Conservation (phyloP, 1,140 invertebrate species). For the Heliothis virescens region DNA sequence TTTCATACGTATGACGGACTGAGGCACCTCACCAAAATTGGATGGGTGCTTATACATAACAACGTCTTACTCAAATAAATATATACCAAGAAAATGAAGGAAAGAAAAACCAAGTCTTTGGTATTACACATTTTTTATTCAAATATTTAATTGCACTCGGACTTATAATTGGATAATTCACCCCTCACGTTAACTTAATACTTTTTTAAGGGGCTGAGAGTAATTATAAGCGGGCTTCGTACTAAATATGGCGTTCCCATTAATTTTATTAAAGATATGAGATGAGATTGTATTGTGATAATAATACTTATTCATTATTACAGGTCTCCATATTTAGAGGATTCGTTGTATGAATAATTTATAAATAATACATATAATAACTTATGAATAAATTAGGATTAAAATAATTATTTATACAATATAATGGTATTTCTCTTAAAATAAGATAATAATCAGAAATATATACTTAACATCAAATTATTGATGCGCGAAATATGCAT, state of each 20-base stretch:
- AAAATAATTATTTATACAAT: too few relatives aligned
- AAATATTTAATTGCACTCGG: background rate
- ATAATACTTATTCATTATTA: too few relatives aligned
- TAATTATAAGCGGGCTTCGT: background rate
- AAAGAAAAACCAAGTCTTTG: background rate
- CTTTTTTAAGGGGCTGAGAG: background rate
- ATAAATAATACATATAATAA: too few relatives aligned
- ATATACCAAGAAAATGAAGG: background rate
- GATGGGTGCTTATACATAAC: background rate
- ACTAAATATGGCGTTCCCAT: too few relatives aligned
- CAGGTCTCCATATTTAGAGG: too few relatives aligned
- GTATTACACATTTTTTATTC: background rate
- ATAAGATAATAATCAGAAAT: too few relatives aligned
- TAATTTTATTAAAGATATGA: too few relatives aligned
- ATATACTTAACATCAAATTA: too few relatives aligned
- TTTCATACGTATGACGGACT: background rate
- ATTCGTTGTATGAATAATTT: too few relatives aligned
- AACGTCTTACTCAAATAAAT: background rate
- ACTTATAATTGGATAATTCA: constrained; percentile 1
- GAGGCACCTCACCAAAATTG: background rate
- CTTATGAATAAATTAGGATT: too few relatives aligned
- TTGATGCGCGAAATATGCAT: background rate
- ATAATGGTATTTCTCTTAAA: too few relatives aligned
- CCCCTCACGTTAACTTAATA: background rate
- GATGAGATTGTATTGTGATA: too few relatives aligned